Conservation (phyloP, 92 coral and sea anemone genomes). For the Scolanthus callimorphus region DNA sequence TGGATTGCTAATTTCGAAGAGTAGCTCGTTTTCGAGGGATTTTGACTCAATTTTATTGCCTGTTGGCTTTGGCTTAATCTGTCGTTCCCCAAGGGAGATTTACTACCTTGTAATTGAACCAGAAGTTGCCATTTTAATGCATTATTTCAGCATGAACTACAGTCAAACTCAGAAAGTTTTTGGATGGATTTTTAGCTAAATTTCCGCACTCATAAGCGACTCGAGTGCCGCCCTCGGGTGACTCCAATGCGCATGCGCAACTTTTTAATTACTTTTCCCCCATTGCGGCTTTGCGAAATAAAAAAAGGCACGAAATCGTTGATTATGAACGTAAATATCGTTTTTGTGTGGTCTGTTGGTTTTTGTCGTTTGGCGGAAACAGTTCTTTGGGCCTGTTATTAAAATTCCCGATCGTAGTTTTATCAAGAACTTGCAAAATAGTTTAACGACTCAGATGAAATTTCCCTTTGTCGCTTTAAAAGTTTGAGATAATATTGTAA, state of each 20-base stretch:
- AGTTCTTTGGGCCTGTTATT: constrained; percentile 10
- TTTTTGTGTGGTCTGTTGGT: constrained; percentile 41
- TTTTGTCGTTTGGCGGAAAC: constrained; percentile 42
- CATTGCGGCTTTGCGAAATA: constrained; percentile 29
- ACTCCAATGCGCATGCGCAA: constrained; percentile 28
- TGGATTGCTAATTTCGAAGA: background rate
- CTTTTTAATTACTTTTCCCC: constrained; percentile 23
- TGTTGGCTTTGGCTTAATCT: background rate
- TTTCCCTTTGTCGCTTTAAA: background rate
- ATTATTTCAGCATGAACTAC: background rate
- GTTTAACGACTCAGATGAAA: background rate
- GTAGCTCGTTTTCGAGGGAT: background rate
- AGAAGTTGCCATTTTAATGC: background rate
- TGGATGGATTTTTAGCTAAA: background rate
- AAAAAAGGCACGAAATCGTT: constrained; percentile 39
- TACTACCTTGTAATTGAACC: background rate
- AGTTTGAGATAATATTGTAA: background rate
- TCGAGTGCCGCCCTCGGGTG: background rate
- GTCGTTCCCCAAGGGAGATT: constrained; percentile 1
- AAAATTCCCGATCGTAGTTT: background rate
- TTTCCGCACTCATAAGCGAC: background rate
- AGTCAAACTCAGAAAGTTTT: background rate
- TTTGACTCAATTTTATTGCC: background rate
- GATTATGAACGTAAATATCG: constrained; percentile 53
- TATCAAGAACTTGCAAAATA: background rate